Evolutionary conservation across 2,888 invertebrate species (phyloP).

Genomic region (Malthinus flaveolus): DNA sequence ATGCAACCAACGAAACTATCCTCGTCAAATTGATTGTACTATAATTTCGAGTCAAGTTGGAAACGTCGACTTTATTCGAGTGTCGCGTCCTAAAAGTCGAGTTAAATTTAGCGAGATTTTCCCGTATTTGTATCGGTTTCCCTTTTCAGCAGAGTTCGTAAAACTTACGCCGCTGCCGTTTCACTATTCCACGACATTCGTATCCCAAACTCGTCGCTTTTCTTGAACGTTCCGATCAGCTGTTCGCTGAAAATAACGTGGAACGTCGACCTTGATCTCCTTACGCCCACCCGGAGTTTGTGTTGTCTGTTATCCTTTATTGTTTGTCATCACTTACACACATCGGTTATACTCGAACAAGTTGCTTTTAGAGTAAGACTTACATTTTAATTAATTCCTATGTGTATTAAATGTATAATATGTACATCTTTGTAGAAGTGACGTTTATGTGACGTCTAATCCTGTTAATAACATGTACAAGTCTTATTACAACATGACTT

Average conservation of each 20-base stretch:
- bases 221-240: slow-evolving; percentile 34
- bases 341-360: background rate
- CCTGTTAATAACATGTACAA: slow-evolving; percentile 33
- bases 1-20: slow-evolving; percentile 29
- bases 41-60: slow-evolving; percentile 31
- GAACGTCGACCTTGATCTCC: slow-evolving; percentile 36
- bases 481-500: slow-evolving; percentile 33
- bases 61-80: slow-evolving; percentile 36
- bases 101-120: slow-evolving; percentile 23
- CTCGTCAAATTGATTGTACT: slow-evolving; percentile 33
- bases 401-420: background rate
- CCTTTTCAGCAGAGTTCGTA: slow-evolving; percentile 12
- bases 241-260: slow-evolving; percentile 37
- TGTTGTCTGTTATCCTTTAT: slow-evolving; percentile 24
- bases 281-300: slow-evolving; percentile 20
- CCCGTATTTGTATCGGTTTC: slow-evolving; percentile 20
- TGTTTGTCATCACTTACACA: slow-evolving; percentile 10
- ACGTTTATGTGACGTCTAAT: slow-evolving; percentile 26
- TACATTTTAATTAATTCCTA: too few species aligned
- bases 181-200: slow-evolving; percentile 37
- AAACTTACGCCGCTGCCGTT: slow-evolving; percentile 19
- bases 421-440: slow-evolving; percentile 23
- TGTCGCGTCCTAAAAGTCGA: slow-evolving; percentile 27
- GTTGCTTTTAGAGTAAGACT: too few species aligned
- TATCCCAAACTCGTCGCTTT: slow-evolving; percentile 28